Base-by-base conservation (phyloP, 64 coral and sea anemone species). In the Porites australiensis region DNA sequence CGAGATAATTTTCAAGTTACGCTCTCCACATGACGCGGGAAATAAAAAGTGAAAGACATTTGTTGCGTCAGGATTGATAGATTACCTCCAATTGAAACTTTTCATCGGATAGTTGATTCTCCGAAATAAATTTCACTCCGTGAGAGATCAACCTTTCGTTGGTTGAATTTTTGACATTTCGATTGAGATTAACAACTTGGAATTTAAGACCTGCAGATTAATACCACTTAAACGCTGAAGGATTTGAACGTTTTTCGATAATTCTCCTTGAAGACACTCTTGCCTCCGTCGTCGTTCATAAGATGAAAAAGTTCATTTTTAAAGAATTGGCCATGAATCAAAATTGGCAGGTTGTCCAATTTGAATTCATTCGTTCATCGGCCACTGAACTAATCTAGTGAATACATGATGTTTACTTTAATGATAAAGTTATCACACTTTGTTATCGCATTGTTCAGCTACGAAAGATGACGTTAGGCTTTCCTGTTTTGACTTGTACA, bases 341-440 rank as follows among this genome's bases (percentile, higher is more conserved):
- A 74, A 8, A 14, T 10, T 23, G 43, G 23, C 14, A n/a, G 23
- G 54, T 12, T 57, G 7, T 57, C 54, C 54, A 57, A 57, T 57
- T 57, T 57, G 7, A 57, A 9, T 57, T 57, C 54, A 57, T 57
- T 57, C 12, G 12, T 80, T 82, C 11, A 37, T 50, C 64, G 69
- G 6, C 8, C 51, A 76, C 37, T 16, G 19, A 47, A 19, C 46
- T 65, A 64, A 84, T 84, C 62, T 67, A 68, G 81, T 84, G 46
- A 84, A 51, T 50, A 84, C 81, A 84, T n/a, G 45, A 50, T 68
- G 81, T 84, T 84, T 84, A 84, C 81, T 48, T 51, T 51, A 52
- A 84, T 84, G 81, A 84, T 84, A 84, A 84, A 50, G 81, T 84
- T 69, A 84, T 84, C 81, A 48, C 44, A 69, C 81, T 50, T 50